Base-by-base conservation (phyloP, 2,888 invertebrate genomes). In the Fragum sueziense region DNA sequence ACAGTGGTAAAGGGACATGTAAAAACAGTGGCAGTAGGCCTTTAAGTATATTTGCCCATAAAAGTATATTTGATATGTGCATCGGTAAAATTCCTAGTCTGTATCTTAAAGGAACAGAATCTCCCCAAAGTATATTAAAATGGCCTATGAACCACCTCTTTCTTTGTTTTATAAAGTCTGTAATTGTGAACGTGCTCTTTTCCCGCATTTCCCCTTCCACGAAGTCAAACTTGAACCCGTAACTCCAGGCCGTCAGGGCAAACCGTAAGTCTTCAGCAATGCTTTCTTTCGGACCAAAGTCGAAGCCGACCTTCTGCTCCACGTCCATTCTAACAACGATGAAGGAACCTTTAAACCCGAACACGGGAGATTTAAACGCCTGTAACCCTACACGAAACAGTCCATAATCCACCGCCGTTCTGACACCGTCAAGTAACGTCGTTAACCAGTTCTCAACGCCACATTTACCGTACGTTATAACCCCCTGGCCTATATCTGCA, bases 171-270 rank as follows among this genome's bases (percentile, higher is more conserved):
- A 86, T 76, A 37, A 80, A 86, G 74, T 86, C 85, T 22, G 74
- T 68, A 11, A 84, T 41, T 20, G 79, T 77, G 65, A 86, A 86
- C 47, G 86, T 80, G 54, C 84, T 84, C 52, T 84, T 82, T 52
- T 86, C 86, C 76, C 77, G 80, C 86, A 86, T 86, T 57, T 84
- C 84, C 27, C 86, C 86, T 62, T 86, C 86, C 1, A 86, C 80
- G 59, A 84, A 86, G 65, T 80, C 81, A 69, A 86, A 86, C 22
- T 52, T 84, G 54, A 79, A 84, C 0, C 86, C 86, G 52, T 77
- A 70, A 57, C 81, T 72, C 84, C 84, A 84, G 2, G 84, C 85
- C 22, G 67, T 57, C 17, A 86, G 72, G 14, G 84, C 85, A 76
- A 86, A 86, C 75, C 80, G 80, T 3, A 84, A 76, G 41, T 86